These are phyloP conservation scores for Trisateles emortualis DNA, from an alignment of 2,888 invertebrate genomes.

Conservation along the genomic window DNA sequence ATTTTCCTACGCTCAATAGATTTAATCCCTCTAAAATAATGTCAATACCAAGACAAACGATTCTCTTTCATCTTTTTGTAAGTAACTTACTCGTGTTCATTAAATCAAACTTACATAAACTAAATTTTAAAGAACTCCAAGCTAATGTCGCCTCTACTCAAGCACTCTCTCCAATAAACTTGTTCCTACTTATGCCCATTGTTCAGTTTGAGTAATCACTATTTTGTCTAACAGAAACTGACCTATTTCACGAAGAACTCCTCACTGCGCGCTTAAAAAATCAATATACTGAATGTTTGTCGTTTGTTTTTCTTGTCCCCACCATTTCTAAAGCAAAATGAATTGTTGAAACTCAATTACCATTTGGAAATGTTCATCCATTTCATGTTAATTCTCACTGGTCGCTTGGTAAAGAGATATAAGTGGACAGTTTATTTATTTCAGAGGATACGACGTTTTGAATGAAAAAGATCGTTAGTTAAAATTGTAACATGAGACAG, in stretches of 20 bases:
- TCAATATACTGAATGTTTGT: slow-evolving; percentile 46
- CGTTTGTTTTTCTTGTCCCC: slow-evolving; percentile 43
- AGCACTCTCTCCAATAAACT: slow-evolving; percentile 17
- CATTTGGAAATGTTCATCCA: slow-evolving; percentile 35
- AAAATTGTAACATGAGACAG: no score
- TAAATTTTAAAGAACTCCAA: background rate
- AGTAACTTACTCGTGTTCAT: no score
- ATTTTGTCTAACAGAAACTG: slow-evolving; percentile 35
- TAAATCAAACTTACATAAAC: no score
- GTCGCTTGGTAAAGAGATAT: slow-evolving; percentile 17
- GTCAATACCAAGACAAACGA: no score
- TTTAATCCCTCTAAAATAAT: no score
- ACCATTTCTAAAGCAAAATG: slow-evolving; percentile 36
- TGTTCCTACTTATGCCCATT: slow-evolving; percentile 27
- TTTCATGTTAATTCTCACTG: slow-evolving; percentile 28
- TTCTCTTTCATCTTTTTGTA: no score
- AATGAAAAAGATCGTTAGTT: no score
- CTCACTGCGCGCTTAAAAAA: slow-evolving; percentile 35
- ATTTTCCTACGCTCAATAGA: no score
- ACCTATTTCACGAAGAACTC: slow-evolving; percentile 39
- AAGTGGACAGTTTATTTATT: slow-evolving; percentile 17
- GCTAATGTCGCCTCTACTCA: background rate
- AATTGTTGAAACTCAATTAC: slow-evolving; percentile 46
- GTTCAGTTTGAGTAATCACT: slow-evolving; percentile 32
- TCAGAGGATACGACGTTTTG: background rate